phyloP scores from a whole-genome alignment of 2,797 vertebrate species.

The Cetoscarus ocellatus region DNA sequence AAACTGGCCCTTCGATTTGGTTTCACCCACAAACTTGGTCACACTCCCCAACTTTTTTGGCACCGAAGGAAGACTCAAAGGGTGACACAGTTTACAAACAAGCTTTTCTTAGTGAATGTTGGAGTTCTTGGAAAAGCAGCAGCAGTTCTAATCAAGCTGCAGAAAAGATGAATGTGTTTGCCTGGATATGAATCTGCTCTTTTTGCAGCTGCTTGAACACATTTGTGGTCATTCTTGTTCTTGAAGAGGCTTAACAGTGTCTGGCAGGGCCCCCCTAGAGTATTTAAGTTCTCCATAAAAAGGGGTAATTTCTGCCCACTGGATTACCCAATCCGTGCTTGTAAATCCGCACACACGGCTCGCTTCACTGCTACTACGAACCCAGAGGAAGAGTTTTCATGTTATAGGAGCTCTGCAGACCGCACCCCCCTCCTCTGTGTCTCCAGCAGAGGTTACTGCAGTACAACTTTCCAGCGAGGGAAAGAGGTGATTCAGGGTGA shows the following conservation, averaged over 20 bases:
- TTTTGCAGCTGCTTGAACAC: conserved; percentile 41
- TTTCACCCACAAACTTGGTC: conserved; percentile 14
- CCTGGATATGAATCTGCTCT: conserved; percentile 45
- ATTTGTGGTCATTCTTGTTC: conserved; percentile 43
- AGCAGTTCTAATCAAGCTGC: conserved; percentile 12
- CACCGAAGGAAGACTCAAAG: not conserved
- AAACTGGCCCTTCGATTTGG: not conserved
- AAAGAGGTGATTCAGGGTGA: conserved; percentile 57
- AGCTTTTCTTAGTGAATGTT: not conserved
- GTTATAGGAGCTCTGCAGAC: conserved; percentile 26
- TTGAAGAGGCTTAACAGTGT: conserved; percentile 47
- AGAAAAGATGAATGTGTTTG: conserved; percentile 33
- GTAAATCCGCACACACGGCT: conserved; percentile 49
- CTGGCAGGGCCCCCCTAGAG: conserved; percentile 32
- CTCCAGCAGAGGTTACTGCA: conserved; percentile 57
- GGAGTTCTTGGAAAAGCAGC: conserved; percentile 48
- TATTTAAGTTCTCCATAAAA: conserved; percentile 66
- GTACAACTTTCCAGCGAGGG: conserved; percentile 40
- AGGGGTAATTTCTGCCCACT: conserved; percentile 57
- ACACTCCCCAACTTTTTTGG: conserved; percentile 21
- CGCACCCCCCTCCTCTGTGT: conserved; percentile 8
- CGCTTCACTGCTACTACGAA: conserved; percentile 60
- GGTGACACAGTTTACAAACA: conserved; percentile 26
- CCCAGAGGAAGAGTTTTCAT: conserved; percentile 31
- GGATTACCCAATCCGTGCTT: conserved; percentile 65